Evolutionary conservation across 2,113 vertebrate genomes (phyloP).

Genomic region (Tonatia bakeri): DNA sequence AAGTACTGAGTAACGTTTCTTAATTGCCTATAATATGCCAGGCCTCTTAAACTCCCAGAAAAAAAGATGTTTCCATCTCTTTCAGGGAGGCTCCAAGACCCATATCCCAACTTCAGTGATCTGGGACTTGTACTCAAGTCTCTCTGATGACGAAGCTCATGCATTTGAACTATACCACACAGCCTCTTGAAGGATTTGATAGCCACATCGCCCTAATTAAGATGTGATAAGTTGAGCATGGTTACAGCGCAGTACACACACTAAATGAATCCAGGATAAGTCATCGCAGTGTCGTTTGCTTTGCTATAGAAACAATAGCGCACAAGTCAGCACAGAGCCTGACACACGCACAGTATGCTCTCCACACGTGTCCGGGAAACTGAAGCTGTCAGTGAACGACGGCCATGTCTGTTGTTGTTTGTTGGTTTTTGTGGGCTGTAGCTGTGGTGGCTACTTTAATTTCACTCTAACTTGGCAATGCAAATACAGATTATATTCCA

Average conservation of each 20-base stretch:
- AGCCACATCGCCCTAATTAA: neutral
- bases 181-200: neutral
- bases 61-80: neutral
- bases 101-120: neutral
- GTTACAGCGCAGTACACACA: neutral
- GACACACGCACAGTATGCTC: neutral
- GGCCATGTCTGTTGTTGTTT: neutral
- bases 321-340: neutral
- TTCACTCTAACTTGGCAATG: neutral
- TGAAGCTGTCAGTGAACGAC: neutral
- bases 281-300: neutral
- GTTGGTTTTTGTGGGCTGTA: neutral
- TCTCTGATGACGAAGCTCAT: neutral
- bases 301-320: neutral
- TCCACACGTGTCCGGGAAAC: neutral
- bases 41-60: neutral
- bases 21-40: neutral
- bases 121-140: neutral
- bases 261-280: neutral
- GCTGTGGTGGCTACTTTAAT: neutral
- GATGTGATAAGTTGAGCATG: neutral
- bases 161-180: neutral
- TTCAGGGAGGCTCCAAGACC: neutral
- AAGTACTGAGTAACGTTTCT: neutral
- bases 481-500: neutral